Evolutionary conservation across 2,113 vertebrate genomes (phyloP), one percentile per base, ranked within the genome.

Genomic region (Ophiodon elongatus): DNA sequence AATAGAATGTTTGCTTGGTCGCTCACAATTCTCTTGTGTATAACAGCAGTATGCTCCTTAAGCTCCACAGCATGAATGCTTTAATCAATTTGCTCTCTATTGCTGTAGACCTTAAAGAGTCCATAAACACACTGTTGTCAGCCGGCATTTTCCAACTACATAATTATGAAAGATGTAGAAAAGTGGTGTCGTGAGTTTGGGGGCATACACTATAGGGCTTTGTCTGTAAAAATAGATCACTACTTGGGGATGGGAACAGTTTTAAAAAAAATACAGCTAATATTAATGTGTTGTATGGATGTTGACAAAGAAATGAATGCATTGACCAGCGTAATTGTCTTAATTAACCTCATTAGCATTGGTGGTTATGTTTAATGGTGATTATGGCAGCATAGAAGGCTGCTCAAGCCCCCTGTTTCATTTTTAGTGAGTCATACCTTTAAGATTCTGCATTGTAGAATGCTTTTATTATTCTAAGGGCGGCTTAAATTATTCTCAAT

Each of bases 1-100:
- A 82, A 87, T 88, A 37, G 71, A 86, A 76, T 70, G 70, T 88
- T 84, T 85, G 82, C 80, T 82, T 72, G 67, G 84, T 79, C 25
- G 73, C 88, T 79, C 80, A 47, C 80, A 85, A 85, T 85, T 79
- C 72, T 85, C 80, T 85, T 9, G 3, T 69, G 71, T 85, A 69
- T 64, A 84, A 43, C 57, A 62, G 78, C 69, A 35, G 37, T 21
- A 41, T 70, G 76, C 57, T 70, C 47, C n/a, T 25, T 66, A 67
- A 90, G 76, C 39, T 59, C 57, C 43, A 66, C 65, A 37, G 10
- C 63, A 66, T 56, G 62, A 82, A 89, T 62, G 35, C 43, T 84
- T 85, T 73, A 82, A 87, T 87, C 85, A 85, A 68, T 86, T 84
- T 47, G 13, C 60, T 67, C 71, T 65, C 65, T 52, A 67, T 79